Evolutionary conservation across 2,888 invertebrate genomes (phyloP).

Genomic region (Melanophora roralis): DNA sequence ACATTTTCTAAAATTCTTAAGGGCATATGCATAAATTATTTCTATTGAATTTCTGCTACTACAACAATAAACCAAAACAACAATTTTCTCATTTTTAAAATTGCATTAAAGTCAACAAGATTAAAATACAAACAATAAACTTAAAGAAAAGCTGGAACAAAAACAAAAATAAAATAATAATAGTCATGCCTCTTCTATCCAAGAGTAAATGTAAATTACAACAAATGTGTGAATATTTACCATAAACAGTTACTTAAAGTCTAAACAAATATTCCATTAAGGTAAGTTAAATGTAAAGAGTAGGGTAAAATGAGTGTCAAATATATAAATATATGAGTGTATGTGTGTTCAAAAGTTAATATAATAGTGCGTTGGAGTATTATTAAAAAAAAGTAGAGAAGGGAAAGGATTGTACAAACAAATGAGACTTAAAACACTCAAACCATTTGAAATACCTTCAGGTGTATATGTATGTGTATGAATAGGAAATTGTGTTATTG

Average conservation of each 20-base stretch:
- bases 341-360: background rate
- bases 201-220: no score
- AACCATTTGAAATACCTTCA: no score
- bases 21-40: no score
- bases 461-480: no score
- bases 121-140: conserved; percentile 4
- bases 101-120: conserved; percentile 37
- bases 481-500: conserved; percentile 35
- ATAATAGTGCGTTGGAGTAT: background rate
- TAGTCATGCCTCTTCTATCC: no score
- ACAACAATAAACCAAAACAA: conserved; percentile 1
- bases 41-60: no score
- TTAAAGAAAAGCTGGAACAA: background rate
- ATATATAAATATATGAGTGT: no score
- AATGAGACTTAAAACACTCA: conserved; percentile 24
- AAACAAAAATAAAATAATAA: background rate
- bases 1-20: no score
- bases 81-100: conserved; percentile 13
- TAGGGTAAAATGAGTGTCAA: background rate
- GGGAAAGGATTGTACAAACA: background rate
- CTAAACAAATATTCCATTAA: background rate
- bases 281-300: background rate
- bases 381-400: background rate
- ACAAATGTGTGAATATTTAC: background rate
- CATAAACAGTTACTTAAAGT: background rate